phyloP scores from a whole-genome alignment of 2,888 invertebrate genomes.

The Diarsia dahlii region DNA sequence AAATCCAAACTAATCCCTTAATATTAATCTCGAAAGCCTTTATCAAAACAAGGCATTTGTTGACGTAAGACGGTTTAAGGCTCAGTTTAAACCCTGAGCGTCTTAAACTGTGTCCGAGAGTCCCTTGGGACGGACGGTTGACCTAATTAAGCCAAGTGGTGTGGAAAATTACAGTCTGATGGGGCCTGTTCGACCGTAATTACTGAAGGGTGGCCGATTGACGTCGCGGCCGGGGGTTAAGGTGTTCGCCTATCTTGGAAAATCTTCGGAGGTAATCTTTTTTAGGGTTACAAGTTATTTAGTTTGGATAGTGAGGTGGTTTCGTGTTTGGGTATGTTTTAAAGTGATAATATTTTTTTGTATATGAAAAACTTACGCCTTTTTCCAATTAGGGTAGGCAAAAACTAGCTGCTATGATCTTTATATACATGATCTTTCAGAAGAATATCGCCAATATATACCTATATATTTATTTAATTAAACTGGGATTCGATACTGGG shows the following conservation, averaged over 20 bases:
- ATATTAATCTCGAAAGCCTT: conserved; percentile 31
- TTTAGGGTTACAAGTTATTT: conserved; percentile 60
- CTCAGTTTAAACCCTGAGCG: conserved; percentile 62
- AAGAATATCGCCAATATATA: neutral
- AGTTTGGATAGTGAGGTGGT: conserved; percentile 33
- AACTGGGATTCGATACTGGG: no score
- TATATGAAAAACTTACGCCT: no score
- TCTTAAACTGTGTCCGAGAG: conserved; percentile 69
- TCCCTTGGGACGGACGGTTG: conserved; percentile 76
- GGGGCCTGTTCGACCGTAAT: conserved; percentile 79
- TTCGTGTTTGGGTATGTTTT: conserved; percentile 1
- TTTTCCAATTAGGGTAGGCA: neutral
- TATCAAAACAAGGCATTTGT: conserved; percentile 54
- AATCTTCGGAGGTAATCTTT: conserved; percentile 64
- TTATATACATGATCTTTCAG: neutral
- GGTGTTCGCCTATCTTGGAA: conserved; percentile 57
- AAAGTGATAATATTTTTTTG: neutral
- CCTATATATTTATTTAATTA: no score
- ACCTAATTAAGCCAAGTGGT: conserved; percentile 86
- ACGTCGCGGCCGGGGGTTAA: conserved; percentile 68
- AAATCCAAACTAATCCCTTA: conserved; percentile 13
- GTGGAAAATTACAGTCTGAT: conserved; percentile 85
- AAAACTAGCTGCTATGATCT: neutral
- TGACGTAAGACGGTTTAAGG: conserved; percentile 57
- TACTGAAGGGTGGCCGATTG: conserved; percentile 78